These are phyloP conservation scores for Nautilus pompilius DNA, from an alignment of 1,140 invertebrate species.

Conservation along the genomic window DNA sequence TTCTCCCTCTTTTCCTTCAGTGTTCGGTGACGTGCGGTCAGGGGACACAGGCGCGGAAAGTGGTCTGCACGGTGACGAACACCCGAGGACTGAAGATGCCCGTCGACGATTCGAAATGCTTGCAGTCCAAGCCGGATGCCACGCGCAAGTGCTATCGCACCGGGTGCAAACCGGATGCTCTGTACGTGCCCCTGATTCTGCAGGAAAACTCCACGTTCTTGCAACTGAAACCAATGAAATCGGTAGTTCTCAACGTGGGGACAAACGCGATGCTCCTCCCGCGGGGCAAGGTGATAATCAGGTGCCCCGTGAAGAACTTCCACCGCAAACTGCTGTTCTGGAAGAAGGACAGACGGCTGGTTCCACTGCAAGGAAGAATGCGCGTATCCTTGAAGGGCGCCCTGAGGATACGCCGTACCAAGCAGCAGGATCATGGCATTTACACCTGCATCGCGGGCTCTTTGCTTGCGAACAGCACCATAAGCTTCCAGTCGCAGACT, in stretches of 20 bases:
- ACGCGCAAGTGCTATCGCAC: slow-evolving; percentile 16
- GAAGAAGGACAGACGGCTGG: slow-evolving; percentile 23
- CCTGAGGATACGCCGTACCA: slow-evolving; percentile 20
- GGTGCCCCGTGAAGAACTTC: slow-evolving; percentile 30
- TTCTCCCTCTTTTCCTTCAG: slow-evolving; percentile 45
- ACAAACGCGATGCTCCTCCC: slow-evolving; percentile 21
- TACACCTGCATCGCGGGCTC: slow-evolving; percentile 27
- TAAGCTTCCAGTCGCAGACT: slow-evolving; percentile 21
- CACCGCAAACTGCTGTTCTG: slow-evolving; percentile 28
- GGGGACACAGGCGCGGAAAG: slow-evolving; percentile 64
- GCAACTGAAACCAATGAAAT: slow-evolving; percentile 22
- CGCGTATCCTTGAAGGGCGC: slow-evolving; percentile 22
- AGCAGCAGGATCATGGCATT: slow-evolving; percentile 17
- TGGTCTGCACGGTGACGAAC: slow-evolving; percentile 75
- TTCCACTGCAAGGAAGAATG: slow-evolving; percentile 25
- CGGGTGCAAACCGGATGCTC: slow-evolving; percentile 16
- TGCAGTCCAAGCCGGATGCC: slow-evolving; percentile 15
- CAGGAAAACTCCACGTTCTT: slow-evolving; percentile 32
- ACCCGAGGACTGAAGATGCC: slow-evolving; percentile 16
- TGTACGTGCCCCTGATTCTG: slow-evolving; percentile 23
- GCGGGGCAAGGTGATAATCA: slow-evolving; percentile 22
- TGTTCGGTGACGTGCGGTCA: slow-evolving; percentile 68
- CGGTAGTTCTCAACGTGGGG: slow-evolving; percentile 22
- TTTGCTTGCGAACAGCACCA: slow-evolving; percentile 15
- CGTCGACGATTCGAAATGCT: slow-evolving; percentile 21